A percentile compares a stretch with the other conserved stretches of the same genome.
These are phyloP conservation scores for Drosophila mettleri DNA, from an alignment of 2,888 invertebrate species.

Conservation along the genomic window DNA sequence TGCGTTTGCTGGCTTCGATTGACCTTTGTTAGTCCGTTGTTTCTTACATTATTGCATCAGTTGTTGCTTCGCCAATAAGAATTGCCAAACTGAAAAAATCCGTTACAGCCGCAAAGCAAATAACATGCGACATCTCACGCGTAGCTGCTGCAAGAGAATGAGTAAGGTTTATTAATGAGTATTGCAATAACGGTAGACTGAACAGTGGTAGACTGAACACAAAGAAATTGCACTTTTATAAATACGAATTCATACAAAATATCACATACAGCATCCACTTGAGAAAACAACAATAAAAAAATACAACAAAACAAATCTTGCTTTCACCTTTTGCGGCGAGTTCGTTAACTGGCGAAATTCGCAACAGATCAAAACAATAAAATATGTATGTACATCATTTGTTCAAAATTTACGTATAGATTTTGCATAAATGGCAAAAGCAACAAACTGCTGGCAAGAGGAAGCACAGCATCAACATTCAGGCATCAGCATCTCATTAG, in stretches of 20 bases:
- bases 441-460: constrained; percentile 63
- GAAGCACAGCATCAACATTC: constrained; percentile 50
- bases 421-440: constrained; percentile 79
- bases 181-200: constrained; percentile 58
- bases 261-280: constrained; percentile 39
- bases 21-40: constrained; percentile 62
- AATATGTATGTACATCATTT: constrained; percentile 65
- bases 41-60: constrained; percentile 72
- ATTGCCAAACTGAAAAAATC: constrained; percentile 51
- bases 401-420: constrained; percentile 64
- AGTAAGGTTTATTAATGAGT: constrained; percentile 27
- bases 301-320: constrained; percentile 48
- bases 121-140: constrained; percentile 62
- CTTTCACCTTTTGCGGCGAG: constrained; percentile 73
- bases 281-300: constrained; percentile 17
- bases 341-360: constrained; percentile 60
- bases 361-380: constrained; percentile 64
- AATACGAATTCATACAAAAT: constrained; percentile 33
- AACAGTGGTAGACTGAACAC: constrained; percentile 32
- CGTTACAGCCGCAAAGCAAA: constrained; percentile 45
- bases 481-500: constrained; percentile 76
- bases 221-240: constrained; percentile 60
- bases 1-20: constrained; percentile 62
- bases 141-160: constrained; percentile 57
- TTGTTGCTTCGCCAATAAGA: constrained; percentile 43